Conservation (phyloP, 2,113 vertebrate species). For the Regulus satrapa region DNA sequence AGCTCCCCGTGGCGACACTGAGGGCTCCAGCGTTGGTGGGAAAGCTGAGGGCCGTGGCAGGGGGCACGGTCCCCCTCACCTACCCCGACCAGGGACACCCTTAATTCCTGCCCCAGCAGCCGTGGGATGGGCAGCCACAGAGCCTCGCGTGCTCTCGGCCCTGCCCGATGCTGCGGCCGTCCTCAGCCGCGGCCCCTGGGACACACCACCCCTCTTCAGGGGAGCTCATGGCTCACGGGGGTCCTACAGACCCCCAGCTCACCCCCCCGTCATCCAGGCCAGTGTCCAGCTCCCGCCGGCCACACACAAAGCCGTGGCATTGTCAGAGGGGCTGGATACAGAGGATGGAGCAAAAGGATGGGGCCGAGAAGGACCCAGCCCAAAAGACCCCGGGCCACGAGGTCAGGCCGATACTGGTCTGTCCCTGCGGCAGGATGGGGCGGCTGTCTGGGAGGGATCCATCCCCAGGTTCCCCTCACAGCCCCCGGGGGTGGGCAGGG, state of each 20-base stretch:
- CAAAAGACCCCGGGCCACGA: background rate
- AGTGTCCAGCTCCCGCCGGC: fast-evolving
- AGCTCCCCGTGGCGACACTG: background rate
- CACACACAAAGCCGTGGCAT: background rate
- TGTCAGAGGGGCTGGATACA: too few relatives aligned
- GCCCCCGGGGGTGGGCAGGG: background rate
- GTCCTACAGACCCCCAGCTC: background rate
- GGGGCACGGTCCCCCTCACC: background rate
- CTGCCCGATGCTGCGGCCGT: background rate
- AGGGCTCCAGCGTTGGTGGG: background rate
- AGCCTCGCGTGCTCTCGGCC: background rate
- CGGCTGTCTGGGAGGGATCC: background rate
- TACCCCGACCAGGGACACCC: background rate
- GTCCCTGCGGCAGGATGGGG: background rate
- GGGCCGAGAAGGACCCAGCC: background rate
- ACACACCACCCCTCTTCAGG: background rate
- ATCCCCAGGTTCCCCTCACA: fast-evolving
- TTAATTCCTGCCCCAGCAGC: background rate
- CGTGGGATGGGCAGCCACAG: background rate
- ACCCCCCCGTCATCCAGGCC: fast-evolving
- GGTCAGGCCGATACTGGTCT: background rate
- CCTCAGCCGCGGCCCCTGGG: background rate
- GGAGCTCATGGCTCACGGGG: background rate
- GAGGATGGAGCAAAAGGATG: background rate
- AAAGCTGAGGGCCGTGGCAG: background rate